Conservation (phyloP, 2,797 vertebrate species). For the Capromys pilorides region DNA sequence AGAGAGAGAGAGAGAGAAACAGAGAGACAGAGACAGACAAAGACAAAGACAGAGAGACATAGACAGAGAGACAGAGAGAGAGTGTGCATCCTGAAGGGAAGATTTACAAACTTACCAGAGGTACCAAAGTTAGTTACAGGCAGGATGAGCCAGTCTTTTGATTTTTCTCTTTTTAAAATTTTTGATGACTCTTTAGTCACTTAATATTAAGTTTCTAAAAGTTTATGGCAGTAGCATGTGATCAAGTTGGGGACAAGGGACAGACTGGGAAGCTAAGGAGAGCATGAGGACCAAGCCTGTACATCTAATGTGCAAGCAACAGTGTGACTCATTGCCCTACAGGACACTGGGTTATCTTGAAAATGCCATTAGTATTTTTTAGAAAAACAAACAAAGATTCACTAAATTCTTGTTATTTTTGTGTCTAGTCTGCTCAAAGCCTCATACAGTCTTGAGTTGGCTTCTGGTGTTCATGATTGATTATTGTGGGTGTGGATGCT, state of each 20-base stretch:
- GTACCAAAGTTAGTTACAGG: neutral
- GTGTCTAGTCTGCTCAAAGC: too few relatives aligned
- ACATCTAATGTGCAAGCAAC: accelerated
- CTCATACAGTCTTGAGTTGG: too few relatives aligned
- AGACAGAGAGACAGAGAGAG: too few relatives aligned
- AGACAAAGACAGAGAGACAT: too few relatives aligned
- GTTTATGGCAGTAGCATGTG: neutral
- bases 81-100: accelerated
- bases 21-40: too few relatives aligned
- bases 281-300: accelerated
- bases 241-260: neutral
- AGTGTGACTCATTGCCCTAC: neutral
- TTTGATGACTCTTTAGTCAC: neutral
- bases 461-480: too few relatives aligned
- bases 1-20: too few relatives aligned
- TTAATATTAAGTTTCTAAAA: neutral
- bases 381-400: neutral
- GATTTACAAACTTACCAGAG: neutral
- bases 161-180: neutral
- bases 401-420: neutral
- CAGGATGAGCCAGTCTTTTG: neutral
- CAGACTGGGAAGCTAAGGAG: neutral
- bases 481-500: too few relatives aligned
- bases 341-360: accelerated
- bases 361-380: neutral